Conservation (phyloP, 2,888 invertebrate genomes). For the Trichopria drosophilae region DNA sequence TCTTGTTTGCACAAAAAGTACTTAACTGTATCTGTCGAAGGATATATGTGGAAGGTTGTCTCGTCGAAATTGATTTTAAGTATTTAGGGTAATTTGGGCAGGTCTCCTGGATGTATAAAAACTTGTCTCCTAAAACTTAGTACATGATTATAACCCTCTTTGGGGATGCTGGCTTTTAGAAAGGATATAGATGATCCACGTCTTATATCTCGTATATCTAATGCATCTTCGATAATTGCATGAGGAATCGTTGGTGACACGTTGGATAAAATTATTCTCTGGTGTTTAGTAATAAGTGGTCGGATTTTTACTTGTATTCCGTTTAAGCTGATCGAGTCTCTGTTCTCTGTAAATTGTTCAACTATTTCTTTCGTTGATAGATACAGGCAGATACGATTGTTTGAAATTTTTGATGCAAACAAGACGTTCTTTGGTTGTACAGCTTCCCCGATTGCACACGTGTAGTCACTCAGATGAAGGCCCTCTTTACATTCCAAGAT, state of each 20-base stretch:
- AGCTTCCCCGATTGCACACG: constrained; percentile 11
- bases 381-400: constrained; percentile 21
- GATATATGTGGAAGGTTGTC: background rate
- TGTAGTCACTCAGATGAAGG: too few species aligned
- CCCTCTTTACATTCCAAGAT: too few species aligned
- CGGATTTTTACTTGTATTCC: constrained; percentile 7
- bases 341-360: constrained; percentile 11
- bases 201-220: background rate
- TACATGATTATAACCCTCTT: constrained; percentile 2
- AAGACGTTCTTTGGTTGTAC: constrained; percentile 17
- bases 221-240: constrained; percentile 2
- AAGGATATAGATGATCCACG: background rate
- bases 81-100: background rate
- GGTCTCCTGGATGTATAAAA: background rate
- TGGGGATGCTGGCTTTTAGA: too few species aligned
- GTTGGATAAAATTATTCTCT: constrained; percentile 20
- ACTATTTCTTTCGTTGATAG: constrained; percentile 8
- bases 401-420: constrained; percentile 13
- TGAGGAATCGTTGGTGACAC: constrained; percentile 15
- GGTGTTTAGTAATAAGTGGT: constrained; percentile 7
- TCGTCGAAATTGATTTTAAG: background rate
- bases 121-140: background rate
- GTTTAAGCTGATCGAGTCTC: constrained; percentile 4
- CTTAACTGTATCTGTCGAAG: background rate
- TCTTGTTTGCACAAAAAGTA: background rate